Evolutionary conservation across 2,888 invertebrate genomes (phyloP), one percentile per base, ranked within the genome.

Genomic region (Noctua fimbriata): DNA sequence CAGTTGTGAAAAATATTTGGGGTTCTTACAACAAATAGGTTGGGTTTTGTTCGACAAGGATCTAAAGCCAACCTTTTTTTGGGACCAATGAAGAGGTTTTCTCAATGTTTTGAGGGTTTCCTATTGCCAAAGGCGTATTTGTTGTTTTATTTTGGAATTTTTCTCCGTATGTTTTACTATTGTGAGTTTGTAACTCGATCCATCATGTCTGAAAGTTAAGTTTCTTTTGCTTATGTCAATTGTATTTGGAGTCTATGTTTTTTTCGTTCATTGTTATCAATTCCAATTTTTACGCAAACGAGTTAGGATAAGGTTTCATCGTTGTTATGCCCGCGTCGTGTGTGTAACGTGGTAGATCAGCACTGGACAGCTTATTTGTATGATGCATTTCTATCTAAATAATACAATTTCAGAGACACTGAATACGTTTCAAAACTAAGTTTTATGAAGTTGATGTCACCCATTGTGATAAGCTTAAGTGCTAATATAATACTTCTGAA

Each of bases 1-100:
- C 52, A 41, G 41, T 73, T 73, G 47, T 78, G 63, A 32, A 36
- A 75, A 78, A 87, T 78, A 81, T 77, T 81, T 84, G 70, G 70
- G 78, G 67, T 41, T 75, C 67, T 70, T 36, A 84, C 81, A 71
- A 75, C 76, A 78, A 80, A 85, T 73, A 76, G 73, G 72, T 70
- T 60, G 75, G 86, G 78, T 76, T 73, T 55, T 80, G 79, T 88
- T 85, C 78, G 82, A 86, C 79, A 88, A 83, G 81, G 86, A 88
- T 88, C 73, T 86, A 70, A 78, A 86, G 73, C 69, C 79, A 82
- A 88, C 87, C 79, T 84, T 88, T 88, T 87, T 70, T 80, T 71
- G 71, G 78, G 76, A 41, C 75, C 80, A 74, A 79, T 75, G 78
- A 69, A 83, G 79, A 83, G 77, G 81, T 80, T 71, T 77, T 63